Conservation (phyloP, 2,888 invertebrate species). For the Ophion ellenae region DNA sequence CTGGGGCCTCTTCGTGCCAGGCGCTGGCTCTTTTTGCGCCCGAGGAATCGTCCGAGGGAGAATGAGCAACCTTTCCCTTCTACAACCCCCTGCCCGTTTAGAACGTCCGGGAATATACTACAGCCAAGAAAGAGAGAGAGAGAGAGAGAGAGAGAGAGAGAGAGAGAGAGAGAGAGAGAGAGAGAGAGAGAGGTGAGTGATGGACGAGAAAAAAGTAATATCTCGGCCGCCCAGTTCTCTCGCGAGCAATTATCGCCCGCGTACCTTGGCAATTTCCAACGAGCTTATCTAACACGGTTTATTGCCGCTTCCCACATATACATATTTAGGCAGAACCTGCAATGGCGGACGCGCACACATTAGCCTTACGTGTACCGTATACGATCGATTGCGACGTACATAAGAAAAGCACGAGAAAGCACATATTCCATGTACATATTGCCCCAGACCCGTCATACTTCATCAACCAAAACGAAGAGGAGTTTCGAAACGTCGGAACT, state of each 20-base stretch:
- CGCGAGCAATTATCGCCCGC: conserved; percentile 69
- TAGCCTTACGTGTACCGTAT: conserved; percentile 1
- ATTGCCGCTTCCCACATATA: conserved; percentile 33
- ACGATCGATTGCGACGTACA: conserved; percentile 38
- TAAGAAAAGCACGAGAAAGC: conserved; percentile 29
- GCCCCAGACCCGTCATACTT: conserved; percentile 35
- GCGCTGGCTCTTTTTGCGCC: conserved; percentile 75
- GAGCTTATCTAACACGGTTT: conserved; percentile 53
- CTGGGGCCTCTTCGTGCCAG: conserved; percentile 78
- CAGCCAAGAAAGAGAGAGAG: conserved; percentile 41
- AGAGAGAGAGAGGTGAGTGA: conserved; percentile 74
- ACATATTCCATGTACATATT: conserved; percentile 29
- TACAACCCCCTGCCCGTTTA: conserved; percentile 40
- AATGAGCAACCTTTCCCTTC: conserved; percentile 74
- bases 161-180: conserved; percentile 66
- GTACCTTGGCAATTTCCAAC: conserved; percentile 62
- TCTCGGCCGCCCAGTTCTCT: conserved; percentile 62
- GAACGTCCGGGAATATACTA: conserved; percentile 31
- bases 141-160: conserved; percentile 66
- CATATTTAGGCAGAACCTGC: conserved; percentile 11
- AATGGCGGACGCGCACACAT: background rate
- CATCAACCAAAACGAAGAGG: conserved; percentile 27
- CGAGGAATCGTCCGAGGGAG: conserved; percentile 72
- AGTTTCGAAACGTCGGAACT: conserved; percentile 6
- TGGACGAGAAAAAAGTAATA: conserved; percentile 76